phyloP scores from a whole-genome alignment of 2,797 vertebrate species.

The Paratrypauchen microcephalus region DNA sequence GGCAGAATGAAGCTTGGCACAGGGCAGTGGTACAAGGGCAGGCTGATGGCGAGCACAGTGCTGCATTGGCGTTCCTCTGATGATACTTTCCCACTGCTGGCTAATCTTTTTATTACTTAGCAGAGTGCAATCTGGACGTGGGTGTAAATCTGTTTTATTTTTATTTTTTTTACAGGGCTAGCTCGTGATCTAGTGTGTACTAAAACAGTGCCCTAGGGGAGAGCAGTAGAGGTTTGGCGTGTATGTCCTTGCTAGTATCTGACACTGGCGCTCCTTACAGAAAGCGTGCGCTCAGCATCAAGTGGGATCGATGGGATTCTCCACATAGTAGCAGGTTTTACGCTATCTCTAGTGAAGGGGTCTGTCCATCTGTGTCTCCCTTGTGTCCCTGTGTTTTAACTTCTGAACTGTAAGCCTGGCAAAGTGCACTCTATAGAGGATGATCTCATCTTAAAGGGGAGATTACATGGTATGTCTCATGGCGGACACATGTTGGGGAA shows the following conservation, averaged over 20 bases:
- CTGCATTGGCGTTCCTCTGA: constrained; percentile 46
- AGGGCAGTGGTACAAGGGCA: constrained; percentile 29
- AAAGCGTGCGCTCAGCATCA: constrained; percentile 32
- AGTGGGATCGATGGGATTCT: constrained; percentile 30
- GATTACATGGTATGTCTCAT: background rate
- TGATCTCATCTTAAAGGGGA: background rate
- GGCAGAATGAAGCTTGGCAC: constrained; percentile 43
- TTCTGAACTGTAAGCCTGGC: background rate
- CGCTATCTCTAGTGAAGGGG: constrained; percentile 3
- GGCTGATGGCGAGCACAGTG: constrained; percentile 27
- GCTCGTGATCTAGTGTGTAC: constrained; percentile 38
- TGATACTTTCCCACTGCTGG: constrained; percentile 41
- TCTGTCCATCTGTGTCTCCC: background rate
- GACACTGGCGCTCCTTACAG: constrained; percentile 21
- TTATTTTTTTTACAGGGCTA: constrained; percentile 26
- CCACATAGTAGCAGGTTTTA: background rate
- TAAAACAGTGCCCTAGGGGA: constrained; percentile 24
- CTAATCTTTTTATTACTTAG: constrained; percentile 50
- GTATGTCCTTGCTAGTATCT: constrained; percentile 30
- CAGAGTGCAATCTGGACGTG: constrained; percentile 35
- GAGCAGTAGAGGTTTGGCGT: constrained; percentile 16
- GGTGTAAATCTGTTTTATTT: constrained; percentile 50
- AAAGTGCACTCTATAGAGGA: too few relatives aligned
- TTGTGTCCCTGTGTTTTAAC: background rate
- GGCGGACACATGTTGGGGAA: background rate